These are phyloP conservation scores for Teleogryllus oceanicus DNA, from an alignment of 2,888 invertebrate genomes.

Conservation along the genomic window DNA sequence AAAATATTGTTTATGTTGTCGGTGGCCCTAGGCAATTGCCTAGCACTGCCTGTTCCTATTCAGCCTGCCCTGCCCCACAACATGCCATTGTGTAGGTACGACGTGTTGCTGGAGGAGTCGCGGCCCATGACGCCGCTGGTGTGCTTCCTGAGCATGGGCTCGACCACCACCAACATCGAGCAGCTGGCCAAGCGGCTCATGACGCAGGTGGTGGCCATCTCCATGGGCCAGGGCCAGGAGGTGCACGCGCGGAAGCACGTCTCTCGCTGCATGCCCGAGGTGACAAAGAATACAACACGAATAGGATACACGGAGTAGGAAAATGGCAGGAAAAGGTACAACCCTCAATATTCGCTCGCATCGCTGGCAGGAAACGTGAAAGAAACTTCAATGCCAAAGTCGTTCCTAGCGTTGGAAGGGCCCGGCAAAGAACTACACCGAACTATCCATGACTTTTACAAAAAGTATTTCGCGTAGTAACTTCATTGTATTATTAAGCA, in stretches of 20 bases:
- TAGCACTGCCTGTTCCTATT: no score
- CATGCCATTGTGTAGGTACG: slow-evolving; percentile 49
- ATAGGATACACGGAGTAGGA: background rate
- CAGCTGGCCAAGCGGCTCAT: slow-evolving; percentile 71
- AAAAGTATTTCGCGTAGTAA: no score
- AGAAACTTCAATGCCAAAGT: background rate
- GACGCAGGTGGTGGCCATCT: slow-evolving; percentile 65
- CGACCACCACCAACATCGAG: slow-evolving; percentile 81
- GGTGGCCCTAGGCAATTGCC: no score
- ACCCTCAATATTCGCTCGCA: background rate
- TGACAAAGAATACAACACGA: slow-evolving; percentile 38
- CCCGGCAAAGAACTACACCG: no score
- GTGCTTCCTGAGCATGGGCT: slow-evolving; percentile 82
- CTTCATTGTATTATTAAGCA: no score
- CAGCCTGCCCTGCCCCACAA: no score
- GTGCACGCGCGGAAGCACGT: slow-evolving; percentile 73
- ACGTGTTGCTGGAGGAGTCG: slow-evolving; percentile 70
- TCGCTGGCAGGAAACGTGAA: background rate
- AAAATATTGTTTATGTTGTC: no score
- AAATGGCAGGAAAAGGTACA: background rate
- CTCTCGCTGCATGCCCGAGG: slow-evolving; percentile 56
- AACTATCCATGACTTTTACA: no score
- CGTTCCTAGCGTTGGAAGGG: no score
- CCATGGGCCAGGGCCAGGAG: slow-evolving; percentile 87
- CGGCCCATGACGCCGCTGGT: slow-evolving; percentile 70